These are phyloP conservation scores for Athrips mouffetella DNA, from an alignment of 2,888 invertebrate genomes.

Conservation along the genomic window DNA sequence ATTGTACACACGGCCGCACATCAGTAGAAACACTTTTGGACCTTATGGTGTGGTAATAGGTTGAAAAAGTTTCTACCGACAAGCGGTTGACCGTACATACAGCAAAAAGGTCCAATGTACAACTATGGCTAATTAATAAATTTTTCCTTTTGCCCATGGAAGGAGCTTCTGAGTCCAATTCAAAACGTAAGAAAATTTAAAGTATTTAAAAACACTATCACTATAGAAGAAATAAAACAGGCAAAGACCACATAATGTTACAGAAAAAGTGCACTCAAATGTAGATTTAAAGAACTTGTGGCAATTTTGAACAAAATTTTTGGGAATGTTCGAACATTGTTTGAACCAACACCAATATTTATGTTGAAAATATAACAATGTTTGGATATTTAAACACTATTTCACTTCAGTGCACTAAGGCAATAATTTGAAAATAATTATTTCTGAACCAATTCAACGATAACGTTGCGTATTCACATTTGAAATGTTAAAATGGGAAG, in stretches of 20 bases:
- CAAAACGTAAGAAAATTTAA: slow-evolving; percentile 59
- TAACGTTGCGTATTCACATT: no score
- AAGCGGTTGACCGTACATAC: neutral
- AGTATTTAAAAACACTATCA: slow-evolving; percentile 29
- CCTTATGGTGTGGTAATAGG: no score
- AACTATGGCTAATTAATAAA: slow-evolving; percentile 25
- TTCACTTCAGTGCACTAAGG: no score
- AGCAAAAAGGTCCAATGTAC: slow-evolving; percentile 66
- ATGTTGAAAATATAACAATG: neutral
- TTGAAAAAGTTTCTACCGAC: no score
- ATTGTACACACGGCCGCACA: neutral
- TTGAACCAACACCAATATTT: neutral
- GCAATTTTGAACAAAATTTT: neutral
- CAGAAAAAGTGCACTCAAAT: neutral
- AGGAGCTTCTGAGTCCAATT: slow-evolving; percentile 67
- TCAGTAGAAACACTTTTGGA: no score
- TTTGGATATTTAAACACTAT: neutral
- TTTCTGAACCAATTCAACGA: no score
- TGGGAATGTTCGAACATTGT: neutral
- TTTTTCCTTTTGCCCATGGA: slow-evolving; percentile 40
- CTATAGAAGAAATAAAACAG: slow-evolving; percentile 4
- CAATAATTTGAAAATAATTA: no score
- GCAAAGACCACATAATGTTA: neutral
- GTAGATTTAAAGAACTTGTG: neutral
- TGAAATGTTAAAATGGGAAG: no score